phyloP scores from a whole-genome alignment of 2,888 invertebrate species.

The Eupelmus urozonus region DNA sequence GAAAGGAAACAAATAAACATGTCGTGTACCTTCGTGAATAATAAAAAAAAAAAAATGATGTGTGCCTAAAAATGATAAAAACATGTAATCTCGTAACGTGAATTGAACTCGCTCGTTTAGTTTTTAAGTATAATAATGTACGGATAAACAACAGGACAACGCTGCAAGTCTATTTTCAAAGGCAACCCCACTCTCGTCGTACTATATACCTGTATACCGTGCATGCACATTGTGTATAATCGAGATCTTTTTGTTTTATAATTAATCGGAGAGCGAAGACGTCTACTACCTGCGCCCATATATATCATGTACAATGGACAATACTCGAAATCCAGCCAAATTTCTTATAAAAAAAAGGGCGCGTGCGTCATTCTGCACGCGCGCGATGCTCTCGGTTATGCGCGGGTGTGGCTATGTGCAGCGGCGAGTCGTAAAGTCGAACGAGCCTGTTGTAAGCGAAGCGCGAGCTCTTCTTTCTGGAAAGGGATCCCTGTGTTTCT shows the following conservation, averaged over 20 bases:
- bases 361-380: neutral
- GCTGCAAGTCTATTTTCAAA: slow-evolving; percentile 50
- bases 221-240: neutral
- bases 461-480: slow-evolving; percentile 5
- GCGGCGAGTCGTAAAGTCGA: slow-evolving; percentile 22
- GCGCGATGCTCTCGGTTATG: neutral
- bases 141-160: slow-evolving; percentile 1
- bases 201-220: neutral
- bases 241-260: slow-evolving; percentile 7
- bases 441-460: neutral
- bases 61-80: slow-evolving; percentile 57
- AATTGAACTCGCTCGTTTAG: slow-evolving; percentile 52
- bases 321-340: slow-evolving; percentile 61
- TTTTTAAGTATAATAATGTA: too few relatives aligned
- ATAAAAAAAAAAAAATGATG: slow-evolving; percentile 36
- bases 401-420: too few relatives aligned
- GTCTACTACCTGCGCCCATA: neutral
- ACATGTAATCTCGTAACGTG: slow-evolving; percentile 42
- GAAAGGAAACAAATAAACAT: slow-evolving; percentile 14
- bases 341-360: slow-evolving; percentile 8
- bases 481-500: too few relatives aligned
- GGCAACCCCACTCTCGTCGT: slow-evolving; percentile 7
- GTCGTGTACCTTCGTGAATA: slow-evolving; percentile 56
- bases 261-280: slow-evolving; percentile 2
- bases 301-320: slow-evolving; percentile 54